phyloP scores from a whole-genome alignment of 53 echinoderm and acorn worm genomes.

The Antedon mediterranea region DNA sequence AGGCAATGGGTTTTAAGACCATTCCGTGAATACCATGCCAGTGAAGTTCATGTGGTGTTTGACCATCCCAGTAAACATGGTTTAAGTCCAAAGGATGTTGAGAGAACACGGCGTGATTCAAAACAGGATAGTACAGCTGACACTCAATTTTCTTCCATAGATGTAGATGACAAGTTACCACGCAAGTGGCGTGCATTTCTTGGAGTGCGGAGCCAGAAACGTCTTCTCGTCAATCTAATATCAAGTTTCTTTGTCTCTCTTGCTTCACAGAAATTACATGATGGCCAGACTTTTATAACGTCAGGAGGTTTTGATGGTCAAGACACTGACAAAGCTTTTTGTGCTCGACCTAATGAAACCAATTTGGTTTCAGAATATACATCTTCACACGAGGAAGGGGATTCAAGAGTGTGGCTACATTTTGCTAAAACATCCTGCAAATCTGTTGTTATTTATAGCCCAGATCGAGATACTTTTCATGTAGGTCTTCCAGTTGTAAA shows the following conservation, averaged over 20 bases:
- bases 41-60: conserved; percentile 27
- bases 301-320: conserved; percentile 26
- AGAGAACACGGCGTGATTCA: conserved; percentile 21
- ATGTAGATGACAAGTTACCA: neutral
- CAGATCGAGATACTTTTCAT: conserved; percentile 25
- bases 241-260: neutral
- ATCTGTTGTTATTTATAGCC: conserved; percentile 17
- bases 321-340: conserved; percentile 10
- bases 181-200: conserved; percentile 18
- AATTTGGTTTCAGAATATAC: neutral
- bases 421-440: neutral
- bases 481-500: conserved; percentile 21
- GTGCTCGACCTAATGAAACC: neutral
- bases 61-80: conserved; percentile 29
- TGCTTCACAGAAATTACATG: too few species aligned
- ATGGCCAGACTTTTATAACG: neutral
- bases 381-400: conserved; percentile 31
- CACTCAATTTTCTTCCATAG: neutral
- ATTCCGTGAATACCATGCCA: conserved; percentile 8
- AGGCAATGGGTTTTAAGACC: conserved; percentile 16
- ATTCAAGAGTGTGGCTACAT: conserved; percentile 33
- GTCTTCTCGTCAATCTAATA: neutral
- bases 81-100: conserved; percentile 18
- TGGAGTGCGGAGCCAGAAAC: conserved; percentile 5
- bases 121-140: neutral